Conservation (phyloP, 2,888 invertebrate genomes). For the Anoncus sp. region DNA sequence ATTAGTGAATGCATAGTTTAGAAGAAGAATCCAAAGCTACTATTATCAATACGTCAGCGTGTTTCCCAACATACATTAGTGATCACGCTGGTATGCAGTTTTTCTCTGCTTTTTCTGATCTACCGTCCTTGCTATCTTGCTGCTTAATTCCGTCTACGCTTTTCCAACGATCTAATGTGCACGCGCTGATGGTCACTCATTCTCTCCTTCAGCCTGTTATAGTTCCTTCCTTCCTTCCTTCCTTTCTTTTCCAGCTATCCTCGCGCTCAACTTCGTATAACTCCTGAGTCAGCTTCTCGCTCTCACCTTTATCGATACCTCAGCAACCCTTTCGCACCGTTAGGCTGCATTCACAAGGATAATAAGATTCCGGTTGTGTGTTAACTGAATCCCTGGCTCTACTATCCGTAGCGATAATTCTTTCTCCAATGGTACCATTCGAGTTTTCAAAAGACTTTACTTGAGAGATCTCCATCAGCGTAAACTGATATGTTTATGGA, state of each 20-base stretch:
- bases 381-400: background rate
- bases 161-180: conserved; percentile 33
- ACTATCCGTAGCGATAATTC: too few relatives aligned
- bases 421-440: background rate
- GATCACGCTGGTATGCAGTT: background rate
- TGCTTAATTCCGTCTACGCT: conserved; percentile 51
- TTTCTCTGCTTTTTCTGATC: conserved; percentile 1
- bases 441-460: too few relatives aligned
- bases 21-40: background rate
- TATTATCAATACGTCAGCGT: background rate
- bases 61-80: background rate
- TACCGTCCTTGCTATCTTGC: conserved; percentile 37
- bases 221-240: conserved; percentile 49
- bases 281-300: conserved; percentile 51
- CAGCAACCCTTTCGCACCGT: conserved; percentile 50
- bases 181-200: conserved; percentile 53
- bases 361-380: background rate
- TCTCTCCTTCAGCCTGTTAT: conserved; percentile 59
- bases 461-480: too few relatives aligned
- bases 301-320: conserved; percentile 54
- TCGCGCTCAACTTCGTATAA: conserved; percentile 53
- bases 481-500: too few relatives aligned
- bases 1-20: conserved; percentile 8
- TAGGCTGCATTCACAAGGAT: conserved; percentile 50
- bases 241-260: conserved; percentile 47